Conservation (phyloP, 1,140 invertebrate species). For the Lordiphosa mommai region DNA sequence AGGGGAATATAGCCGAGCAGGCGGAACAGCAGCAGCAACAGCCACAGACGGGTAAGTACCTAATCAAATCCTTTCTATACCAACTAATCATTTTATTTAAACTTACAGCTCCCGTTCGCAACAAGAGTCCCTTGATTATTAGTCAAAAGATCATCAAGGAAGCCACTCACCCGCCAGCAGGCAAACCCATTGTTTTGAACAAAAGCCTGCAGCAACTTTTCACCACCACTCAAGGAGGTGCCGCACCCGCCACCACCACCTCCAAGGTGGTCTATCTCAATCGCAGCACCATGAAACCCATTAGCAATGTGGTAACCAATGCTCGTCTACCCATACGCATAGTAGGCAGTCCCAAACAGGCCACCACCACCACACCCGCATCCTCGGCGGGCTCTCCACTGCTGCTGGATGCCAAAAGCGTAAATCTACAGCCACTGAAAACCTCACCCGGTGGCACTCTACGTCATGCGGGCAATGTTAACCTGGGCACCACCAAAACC, state of each 20-base stretch:
- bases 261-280: conserved; percentile 73
- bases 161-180: conserved; percentile 22
- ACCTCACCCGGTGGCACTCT: conserved; percentile 19
- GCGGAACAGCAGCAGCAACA: conserved; percentile 25
- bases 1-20: conserved; percentile 70
- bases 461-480: conserved; percentile 24
- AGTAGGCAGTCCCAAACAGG: conserved; percentile 43
- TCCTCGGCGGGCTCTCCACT: conserved; percentile 21
- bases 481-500: conserved; percentile 29
- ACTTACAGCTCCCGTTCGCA: conserved; percentile 18
- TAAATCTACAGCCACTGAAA: conserved; percentile 50
- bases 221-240: conserved; percentile 4
- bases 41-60: conserved; percentile 20
- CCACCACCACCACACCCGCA: conserved; percentile 12
- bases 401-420: conserved; percentile 37
- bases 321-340: conserved; percentile 52
- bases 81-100: background rate
- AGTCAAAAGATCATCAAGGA: conserved; percentile 76
- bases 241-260: conserved; percentile 10
- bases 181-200: conserved; percentile 57
- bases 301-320: conserved; percentile 12
- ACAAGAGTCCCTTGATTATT: conserved; percentile 55
- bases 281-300: conserved; percentile 65
- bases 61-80: background rate
- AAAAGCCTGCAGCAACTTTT: conserved; percentile 61